A percentile compares a stretch with the other conserved stretches of the same genome.
These are phyloP conservation scores for Gymnothorax reevesii DNA, from an alignment of 2,797 vertebrate genomes.

Conservation along the genomic window DNA sequence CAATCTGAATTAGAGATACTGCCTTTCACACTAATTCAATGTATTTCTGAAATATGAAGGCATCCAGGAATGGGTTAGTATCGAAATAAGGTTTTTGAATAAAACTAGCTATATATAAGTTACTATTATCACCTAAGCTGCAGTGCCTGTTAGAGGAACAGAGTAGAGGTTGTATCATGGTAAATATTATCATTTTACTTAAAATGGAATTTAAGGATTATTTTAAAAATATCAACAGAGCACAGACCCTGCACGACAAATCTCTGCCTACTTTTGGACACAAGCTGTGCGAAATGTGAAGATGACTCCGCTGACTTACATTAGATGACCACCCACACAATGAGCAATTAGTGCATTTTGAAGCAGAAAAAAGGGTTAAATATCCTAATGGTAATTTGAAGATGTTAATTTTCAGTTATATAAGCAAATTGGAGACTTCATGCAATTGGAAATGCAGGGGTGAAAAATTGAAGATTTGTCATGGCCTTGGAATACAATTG, in stretches of 20 bases:
- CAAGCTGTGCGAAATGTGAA: background rate
- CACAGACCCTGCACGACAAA: background rate
- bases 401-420: background rate
- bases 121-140: slow-evolving; percentile 10
- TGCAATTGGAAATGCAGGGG: background rate
- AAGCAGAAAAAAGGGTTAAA: background rate
- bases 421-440: background rate
- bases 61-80: slow-evolving; percentile 21
- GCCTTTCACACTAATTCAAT: slow-evolving; percentile 1
- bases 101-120: slow-evolving; percentile 25
- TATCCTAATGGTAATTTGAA: background rate
- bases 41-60: slow-evolving; percentile 24
- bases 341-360: background rate
- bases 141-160: background rate
- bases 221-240: background rate
- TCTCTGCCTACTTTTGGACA: background rate
- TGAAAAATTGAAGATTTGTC: background rate
- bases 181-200: slow-evolving; percentile 29
- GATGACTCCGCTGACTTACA: background rate
- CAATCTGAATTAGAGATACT: slow-evolving; percentile 6
- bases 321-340: background rate
- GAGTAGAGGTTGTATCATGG: background rate
- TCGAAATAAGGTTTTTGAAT: slow-evolving; percentile 30
- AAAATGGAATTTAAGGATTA: background rate
- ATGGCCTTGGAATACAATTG: background rate